These are phyloP conservation scores for Eulemur albifrons DNA, from an alignment of 2,797 vertebrate species.

Conservation along the genomic window DNA sequence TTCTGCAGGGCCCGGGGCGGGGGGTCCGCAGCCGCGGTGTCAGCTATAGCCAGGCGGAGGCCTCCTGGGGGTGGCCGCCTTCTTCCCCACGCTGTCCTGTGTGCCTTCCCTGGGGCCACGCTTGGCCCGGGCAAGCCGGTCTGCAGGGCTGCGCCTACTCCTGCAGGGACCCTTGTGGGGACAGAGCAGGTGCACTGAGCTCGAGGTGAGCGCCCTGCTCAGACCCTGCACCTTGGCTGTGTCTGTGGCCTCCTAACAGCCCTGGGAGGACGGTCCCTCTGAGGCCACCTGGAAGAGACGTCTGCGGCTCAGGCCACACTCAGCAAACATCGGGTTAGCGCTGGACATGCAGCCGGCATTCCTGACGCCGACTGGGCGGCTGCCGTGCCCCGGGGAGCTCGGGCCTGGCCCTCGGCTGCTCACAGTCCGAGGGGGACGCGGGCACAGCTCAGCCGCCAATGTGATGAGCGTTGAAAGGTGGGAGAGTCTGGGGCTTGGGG, in stretches of 20 bases:
- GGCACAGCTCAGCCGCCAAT: fast-evolving
- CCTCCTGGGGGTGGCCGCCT: fast-evolving
- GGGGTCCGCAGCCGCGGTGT: background rate
- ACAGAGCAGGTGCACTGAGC: background rate
- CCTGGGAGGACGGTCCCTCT: fast-evolving
- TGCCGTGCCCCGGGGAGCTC: fast-evolving
- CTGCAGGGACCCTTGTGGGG: background rate
- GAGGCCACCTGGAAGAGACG: fast-evolving
- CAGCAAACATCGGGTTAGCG: fast-evolving
- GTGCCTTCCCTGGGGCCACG: fast-evolving
- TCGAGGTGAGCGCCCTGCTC: fast-evolving
- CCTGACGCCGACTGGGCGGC: fast-evolving
- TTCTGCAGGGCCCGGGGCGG: background rate
- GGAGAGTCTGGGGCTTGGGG: fast-evolving
- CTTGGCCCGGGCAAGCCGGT: fast-evolving
- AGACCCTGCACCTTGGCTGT: background rate
- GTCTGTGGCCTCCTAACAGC: background rate
- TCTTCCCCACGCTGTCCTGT: fast-evolving
- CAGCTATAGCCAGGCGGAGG: fast-evolving
- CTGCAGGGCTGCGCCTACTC: background rate
- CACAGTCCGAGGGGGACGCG: fast-evolving
- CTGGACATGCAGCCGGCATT: fast-evolving
- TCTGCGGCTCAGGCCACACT: fast-evolving
- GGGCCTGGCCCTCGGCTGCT: fast-evolving
- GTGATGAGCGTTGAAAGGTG: fast-evolving